These are phyloP conservation scores for Diloba caeruleocephala DNA, from an alignment of 2,888 invertebrate species.

Conservation along the genomic window DNA sequence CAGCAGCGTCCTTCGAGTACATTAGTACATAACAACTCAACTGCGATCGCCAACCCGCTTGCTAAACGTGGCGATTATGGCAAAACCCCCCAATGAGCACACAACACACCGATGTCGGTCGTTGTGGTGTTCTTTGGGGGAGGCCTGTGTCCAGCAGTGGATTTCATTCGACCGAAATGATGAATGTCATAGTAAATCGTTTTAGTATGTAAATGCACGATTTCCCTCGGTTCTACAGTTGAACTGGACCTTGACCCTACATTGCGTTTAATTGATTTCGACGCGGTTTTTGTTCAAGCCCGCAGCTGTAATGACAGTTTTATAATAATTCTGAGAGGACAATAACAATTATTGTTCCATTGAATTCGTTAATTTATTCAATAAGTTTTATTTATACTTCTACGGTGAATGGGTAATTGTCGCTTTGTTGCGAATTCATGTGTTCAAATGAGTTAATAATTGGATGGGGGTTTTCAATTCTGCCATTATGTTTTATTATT, in stretches of 20 bases:
- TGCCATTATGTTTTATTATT: not conserved
- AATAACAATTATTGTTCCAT: conserved; percentile 14
- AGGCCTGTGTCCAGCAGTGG: too few relatives aligned
- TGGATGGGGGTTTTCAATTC: not conserved
- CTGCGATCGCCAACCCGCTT: too few relatives aligned
- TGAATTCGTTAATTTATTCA: not conserved
- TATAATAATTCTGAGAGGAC: conserved; percentile 7
- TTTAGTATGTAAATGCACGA: too few relatives aligned
- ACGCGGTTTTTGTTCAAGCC: conserved; percentile 10
- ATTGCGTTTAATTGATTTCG: conserved; percentile 41
- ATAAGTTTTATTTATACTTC: not conserved
- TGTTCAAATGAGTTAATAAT: not conserved
- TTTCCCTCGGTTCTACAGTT: conserved; percentile 2
- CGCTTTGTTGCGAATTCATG: not conserved
- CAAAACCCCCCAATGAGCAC: too few relatives aligned
- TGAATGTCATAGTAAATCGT: too few relatives aligned
- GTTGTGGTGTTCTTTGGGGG: too few relatives aligned
- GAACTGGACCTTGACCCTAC: conserved; percentile 25
- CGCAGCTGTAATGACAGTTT: conserved; percentile 9
- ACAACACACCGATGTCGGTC: too few relatives aligned
- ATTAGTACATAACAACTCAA: too few relatives aligned
- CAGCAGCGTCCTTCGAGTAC: too few relatives aligned
- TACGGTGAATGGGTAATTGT: not conserved
- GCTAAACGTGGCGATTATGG: too few relatives aligned
- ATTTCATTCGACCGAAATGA: too few relatives aligned